Evolutionary conservation across 2,797 vertebrate genomes (phyloP).

Genomic region (Protosalanx chinensis): DNA sequence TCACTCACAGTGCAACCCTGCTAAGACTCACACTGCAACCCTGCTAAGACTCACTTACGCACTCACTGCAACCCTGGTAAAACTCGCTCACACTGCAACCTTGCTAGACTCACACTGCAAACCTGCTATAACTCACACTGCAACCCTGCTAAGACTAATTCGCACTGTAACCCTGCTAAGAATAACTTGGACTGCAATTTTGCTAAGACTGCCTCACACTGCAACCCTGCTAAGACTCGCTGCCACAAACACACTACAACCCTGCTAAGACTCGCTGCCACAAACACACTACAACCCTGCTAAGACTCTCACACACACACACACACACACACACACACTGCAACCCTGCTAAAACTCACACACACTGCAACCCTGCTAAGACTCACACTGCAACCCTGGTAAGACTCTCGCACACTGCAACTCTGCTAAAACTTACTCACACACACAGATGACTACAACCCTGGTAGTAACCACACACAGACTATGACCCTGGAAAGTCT

Average conservation of each 20-base stretch:
- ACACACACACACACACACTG: background rate
- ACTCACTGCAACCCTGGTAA: background rate
- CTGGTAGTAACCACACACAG: background rate
- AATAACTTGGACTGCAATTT: background rate
- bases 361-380: no score
- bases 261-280: background rate
- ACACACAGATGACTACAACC: background rate
- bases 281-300: background rate
- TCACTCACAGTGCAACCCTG: background rate
- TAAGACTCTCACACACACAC: background rate
- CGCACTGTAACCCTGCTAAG: no score
- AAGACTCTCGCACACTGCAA: background rate
- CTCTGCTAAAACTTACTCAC: background rate
- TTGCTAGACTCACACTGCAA: no score
- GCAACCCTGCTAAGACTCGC: background rate
- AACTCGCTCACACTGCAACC: background rate
- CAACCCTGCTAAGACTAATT: no score
- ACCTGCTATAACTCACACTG: no score
- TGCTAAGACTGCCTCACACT: background rate
- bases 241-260: background rate
- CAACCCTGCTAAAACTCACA: background rate
- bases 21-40: background rate
- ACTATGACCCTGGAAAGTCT: no score
- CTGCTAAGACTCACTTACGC: background rate
- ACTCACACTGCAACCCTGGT: background rate